phyloP scores from a whole-genome alignment of 2,888 invertebrate species.

The Pseudococcus longispinus region DNA sequence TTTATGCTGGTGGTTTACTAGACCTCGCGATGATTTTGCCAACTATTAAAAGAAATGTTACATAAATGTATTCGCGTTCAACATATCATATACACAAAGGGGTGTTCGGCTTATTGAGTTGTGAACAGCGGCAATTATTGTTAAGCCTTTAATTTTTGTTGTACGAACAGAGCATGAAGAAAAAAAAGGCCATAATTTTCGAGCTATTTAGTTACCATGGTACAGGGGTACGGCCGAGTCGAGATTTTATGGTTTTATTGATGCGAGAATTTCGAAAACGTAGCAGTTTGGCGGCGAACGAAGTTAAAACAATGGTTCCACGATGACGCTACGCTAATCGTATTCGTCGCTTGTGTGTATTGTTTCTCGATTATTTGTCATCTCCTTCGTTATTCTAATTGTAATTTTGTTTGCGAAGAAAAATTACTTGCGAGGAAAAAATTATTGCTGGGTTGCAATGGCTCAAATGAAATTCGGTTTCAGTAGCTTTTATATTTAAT shows the following conservation, averaged over 20 bases:
- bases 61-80: neutral
- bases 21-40: constrained; percentile 19
- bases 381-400: neutral
- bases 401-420: neutral
- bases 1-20: constrained; percentile 10
- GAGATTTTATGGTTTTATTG: constrained; percentile 35
- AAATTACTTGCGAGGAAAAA: neutral
- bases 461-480: too few relatives aligned
- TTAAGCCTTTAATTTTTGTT: constrained; percentile 20
- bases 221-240: neutral
- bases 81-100: neutral
- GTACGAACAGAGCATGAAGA: neutral
- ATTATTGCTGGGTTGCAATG: neutral
- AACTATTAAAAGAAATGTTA: constrained; percentile 31
- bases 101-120: neutral
- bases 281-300: neutral
- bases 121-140: constrained; percentile 25
- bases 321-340: constrained; percentile 26
- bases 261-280: constrained; percentile 28
- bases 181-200: constrained; percentile 32
- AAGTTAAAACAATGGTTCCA: constrained; percentile 23
- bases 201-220: constrained; percentile 15
- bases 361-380: constrained; percentile 2
- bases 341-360: neutral
- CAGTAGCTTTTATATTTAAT: too few relatives aligned